Conservation (phyloP, 2,113 vertebrate species). For the Anoplopoma fimbria region DNA sequence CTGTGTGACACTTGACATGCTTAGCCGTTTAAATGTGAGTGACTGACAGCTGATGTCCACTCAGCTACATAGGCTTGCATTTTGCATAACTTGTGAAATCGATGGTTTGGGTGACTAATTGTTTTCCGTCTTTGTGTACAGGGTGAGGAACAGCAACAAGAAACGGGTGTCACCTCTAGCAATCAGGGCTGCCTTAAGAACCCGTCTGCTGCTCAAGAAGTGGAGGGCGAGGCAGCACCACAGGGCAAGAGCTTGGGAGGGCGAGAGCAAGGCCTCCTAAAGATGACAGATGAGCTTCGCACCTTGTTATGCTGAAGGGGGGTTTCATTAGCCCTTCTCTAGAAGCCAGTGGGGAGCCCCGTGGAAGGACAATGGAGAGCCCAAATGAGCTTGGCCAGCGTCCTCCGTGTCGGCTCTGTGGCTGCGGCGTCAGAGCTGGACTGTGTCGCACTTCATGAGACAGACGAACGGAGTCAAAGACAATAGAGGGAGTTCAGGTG, state of each 20-base stretch:
- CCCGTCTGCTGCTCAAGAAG: conserved; percentile 66
- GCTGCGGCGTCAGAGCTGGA: background rate
- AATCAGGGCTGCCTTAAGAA: conserved; percentile 13
- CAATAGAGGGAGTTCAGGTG: conserved; percentile 20
- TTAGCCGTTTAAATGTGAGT: background rate
- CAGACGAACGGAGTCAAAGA: conserved; percentile 15
- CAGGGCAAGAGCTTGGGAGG: conserved; percentile 49
- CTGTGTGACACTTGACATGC: background rate
- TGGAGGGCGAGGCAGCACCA: conserved; percentile 61
- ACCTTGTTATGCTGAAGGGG: conserved; percentile 7
- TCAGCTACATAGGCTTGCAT: background rate
- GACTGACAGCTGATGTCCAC: conserved; percentile 1
- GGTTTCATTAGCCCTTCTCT: conserved; percentile 18
- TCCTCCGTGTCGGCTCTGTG: background rate
- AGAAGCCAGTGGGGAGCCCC: background rate
- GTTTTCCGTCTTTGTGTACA: conserved; percentile 43
- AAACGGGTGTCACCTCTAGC: background rate
- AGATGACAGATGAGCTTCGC: background rate
- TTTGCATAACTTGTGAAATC: conserved; percentile 14
- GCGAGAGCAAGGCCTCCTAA: conserved; percentile 51
- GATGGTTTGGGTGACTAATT: conserved; percentile 1
- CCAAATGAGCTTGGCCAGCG: background rate
- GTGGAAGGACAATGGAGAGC: background rate
- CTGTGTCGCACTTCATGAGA: conserved; percentile 13
- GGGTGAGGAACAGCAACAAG: conserved; percentile 22